These are phyloP conservation scores for Spodoptera litura DNA, from an alignment of 1,140 invertebrate genomes.

Conservation along the genomic window DNA sequence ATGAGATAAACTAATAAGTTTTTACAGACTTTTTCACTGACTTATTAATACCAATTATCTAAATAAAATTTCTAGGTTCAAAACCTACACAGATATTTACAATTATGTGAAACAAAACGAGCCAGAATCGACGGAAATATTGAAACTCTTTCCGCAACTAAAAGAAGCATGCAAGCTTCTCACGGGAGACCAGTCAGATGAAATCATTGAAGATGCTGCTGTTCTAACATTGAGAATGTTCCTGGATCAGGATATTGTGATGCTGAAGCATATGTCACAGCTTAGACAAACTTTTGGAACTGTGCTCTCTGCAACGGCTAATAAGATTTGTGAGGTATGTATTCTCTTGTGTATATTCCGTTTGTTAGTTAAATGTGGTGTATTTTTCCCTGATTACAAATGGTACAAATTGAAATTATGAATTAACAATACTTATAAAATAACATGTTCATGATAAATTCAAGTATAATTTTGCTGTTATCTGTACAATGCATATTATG, in stretches of 20 bases:
- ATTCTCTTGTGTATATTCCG: background rate
- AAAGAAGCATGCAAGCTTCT: constrained; percentile 75
- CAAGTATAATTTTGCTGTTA: no score
- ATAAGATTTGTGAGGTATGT: constrained; percentile 86
- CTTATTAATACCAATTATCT: no score
- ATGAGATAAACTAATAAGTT: no score
- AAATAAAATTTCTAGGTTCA: constrained; percentile 60
- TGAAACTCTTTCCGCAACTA: constrained; percentile 62
- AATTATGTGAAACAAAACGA: constrained; percentile 77
- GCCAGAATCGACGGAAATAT: constrained; percentile 50
- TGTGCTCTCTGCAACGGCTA: constrained; percentile 78
- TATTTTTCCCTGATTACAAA: no score
- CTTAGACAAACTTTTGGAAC: constrained; percentile 87
- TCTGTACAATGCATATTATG: no score
- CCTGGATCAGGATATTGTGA: constrained; percentile 87
- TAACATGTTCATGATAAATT: no score
- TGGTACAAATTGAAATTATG: no score
- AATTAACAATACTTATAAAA: no score
- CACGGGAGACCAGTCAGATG: constrained; percentile 81
- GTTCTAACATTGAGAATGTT: constrained; percentile 88
- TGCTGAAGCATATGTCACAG: constrained; percentile 84
- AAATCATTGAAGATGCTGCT: constrained; percentile 88
- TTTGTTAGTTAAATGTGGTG: no score
- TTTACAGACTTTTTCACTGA: no score
- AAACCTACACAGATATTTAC: constrained; percentile 74